A percentile compares a stretch with the other conserved stretches of the same genome.
phyloP scores from a whole-genome alignment of 2,888 invertebrate genomes.

The Amorpha juglandis region DNA sequence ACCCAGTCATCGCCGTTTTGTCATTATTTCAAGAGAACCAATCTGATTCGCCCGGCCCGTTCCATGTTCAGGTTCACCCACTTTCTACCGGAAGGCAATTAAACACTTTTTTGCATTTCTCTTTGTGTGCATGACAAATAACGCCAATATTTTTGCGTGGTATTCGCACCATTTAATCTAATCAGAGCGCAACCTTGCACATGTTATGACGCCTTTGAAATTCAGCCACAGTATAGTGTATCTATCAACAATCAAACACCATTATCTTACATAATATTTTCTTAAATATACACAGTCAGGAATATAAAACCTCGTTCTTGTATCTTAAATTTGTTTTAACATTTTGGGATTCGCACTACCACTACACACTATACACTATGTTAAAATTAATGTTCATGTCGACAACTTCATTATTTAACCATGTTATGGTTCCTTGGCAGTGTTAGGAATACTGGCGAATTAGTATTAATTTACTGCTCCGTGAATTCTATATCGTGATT shows the following conservation, averaged over 20 bases:
- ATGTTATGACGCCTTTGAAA: conserved; percentile 23
- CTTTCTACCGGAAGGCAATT: conserved; percentile 83
- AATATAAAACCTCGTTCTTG: neutral
- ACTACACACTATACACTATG: too few relatives aligned
- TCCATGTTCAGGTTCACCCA: conserved; percentile 74
- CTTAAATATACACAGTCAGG: neutral
- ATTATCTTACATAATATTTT: conserved; percentile 15
- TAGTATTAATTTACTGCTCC: conserved; percentile 18
- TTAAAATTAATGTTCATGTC: conserved; percentile 9
- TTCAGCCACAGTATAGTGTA: conserved; percentile 6
- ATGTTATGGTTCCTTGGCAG: neutral
- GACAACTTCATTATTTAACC: conserved; percentile 2
- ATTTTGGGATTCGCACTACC: neutral
- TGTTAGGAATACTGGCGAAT: conserved; percentile 16
- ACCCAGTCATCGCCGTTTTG: conserved; percentile 54
- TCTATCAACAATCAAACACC: conserved; percentile 12
- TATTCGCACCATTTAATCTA: conserved; percentile 46
- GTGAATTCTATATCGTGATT: conserved; percentile 33
- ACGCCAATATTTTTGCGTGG: conserved; percentile 59
- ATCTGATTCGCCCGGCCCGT: conserved; percentile 65
- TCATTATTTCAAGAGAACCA: conserved; percentile 70
- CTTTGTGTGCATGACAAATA: conserved; percentile 66
- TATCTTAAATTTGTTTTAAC: neutral
- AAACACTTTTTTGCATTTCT: conserved; percentile 82
- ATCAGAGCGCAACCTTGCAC: conserved; percentile 41